phyloP scores from a whole-genome alignment of 2,113 vertebrate species.

The Corythornis cristatus region DNA sequence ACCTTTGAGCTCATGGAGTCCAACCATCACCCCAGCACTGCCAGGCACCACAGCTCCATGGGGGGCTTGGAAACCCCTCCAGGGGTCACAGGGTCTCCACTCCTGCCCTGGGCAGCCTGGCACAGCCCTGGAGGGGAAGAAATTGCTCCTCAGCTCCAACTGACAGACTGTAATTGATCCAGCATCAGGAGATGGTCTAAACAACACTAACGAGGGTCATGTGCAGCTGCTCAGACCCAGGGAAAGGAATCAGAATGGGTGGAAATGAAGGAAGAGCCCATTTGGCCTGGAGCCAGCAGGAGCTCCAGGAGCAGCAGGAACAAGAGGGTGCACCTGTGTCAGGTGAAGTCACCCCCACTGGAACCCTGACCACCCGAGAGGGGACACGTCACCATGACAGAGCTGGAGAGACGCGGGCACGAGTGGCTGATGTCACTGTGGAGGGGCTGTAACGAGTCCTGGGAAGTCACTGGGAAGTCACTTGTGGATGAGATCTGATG shows the following conservation, averaged over 20 bases:
- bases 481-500: background rate
- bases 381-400: background rate
- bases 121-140: no score
- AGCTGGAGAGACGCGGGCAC: no score
- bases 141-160: no score
- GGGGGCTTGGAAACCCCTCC: no score
- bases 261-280: background rate
- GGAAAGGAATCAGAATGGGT: background rate
- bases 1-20: no score
- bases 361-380: background rate
- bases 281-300: background rate
- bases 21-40: no score
- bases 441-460: background rate
- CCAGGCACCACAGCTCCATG: no score
- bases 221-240: background rate
- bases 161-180: background rate
- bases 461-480: background rate
- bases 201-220: background rate
- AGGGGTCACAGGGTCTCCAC: no score
- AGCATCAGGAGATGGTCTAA: background rate
- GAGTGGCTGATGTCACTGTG: background rate
- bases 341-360: background rate
- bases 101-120: no score
- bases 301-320: background rate
- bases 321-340: background rate